Base-by-base conservation (phyloP, 2,113 vertebrate species). In the Megalops atlanticus region DNA sequence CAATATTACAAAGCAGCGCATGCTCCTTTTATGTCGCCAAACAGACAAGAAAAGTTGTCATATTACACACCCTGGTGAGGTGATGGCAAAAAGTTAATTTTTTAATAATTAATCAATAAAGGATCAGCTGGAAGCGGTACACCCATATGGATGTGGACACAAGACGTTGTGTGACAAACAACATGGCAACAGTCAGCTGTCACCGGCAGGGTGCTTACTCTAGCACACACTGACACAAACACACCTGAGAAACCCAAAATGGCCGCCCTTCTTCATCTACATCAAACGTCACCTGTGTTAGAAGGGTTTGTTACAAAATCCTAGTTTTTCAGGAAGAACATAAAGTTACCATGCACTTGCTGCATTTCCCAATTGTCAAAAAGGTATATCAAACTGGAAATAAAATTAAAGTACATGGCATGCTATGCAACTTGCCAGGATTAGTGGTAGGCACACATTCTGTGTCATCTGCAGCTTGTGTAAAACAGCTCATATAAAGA, bases 221-320 rank as follows among this genome's bases (percentile, higher is more conserved):
- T 87, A 92, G 87, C 84, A 77, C 8, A 90, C 88, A 85, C 82
- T 85, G 84, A 88, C 86, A 91, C 76, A 86, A 85, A 97, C 96
- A 96, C 92, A 97, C 96, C 96, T 97, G 95, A 81, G 91, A 87
- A 84, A 91, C 92, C 93, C 94, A 93, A 91, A 90, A 91, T 71
- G 93, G 94, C 87, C 86, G 94, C 92, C 92, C 89, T 92, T 95
- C 96, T 94, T 96, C 96, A 94, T 95, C 93, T 95, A 97, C 94
- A 95, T 92, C 96, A 96, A 97, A 97, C 89, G 95, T 94, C 92
- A 96, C 96, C 96, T 97, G 96, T 88, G 93, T 97, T 94, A 94
- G 94, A 96, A 94, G 92, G 93, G 79, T 91, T 86, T 79, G 93
- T 96, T 96, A 95, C 89, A 92, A 91, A 84, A 90, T 83, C 89